Percentiles rank a stretch among this genome's conserved stretches.
Conservation (phyloP, 2,888 invertebrate genomes). For the Metellina segmentata region DNA sequence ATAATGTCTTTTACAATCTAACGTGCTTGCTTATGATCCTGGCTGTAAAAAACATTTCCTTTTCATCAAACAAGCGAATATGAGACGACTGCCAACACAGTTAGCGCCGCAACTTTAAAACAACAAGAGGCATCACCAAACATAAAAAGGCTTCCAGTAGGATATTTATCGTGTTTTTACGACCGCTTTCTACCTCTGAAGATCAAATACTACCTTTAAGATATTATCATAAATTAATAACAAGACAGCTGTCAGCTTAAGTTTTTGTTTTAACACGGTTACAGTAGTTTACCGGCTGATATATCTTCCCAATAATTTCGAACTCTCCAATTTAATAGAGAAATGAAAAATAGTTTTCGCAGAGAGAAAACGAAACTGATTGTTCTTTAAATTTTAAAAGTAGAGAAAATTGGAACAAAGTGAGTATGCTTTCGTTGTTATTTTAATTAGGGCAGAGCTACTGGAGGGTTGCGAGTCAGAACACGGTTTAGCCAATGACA, state of each 20-base stretch:
- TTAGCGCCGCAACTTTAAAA: not conserved
- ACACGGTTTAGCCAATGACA: too few species aligned
- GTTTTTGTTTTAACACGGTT: not conserved
- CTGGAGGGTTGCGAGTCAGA: too few species aligned
- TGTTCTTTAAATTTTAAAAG: too few species aligned
- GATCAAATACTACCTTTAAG: not conserved
- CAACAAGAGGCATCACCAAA: not conserved
- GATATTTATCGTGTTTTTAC: constrained; percentile 14
- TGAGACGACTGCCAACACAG: not conserved
- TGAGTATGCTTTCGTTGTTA: too few species aligned
- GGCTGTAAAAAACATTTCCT: not conserved
- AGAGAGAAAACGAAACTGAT: too few species aligned
- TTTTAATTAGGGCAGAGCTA: too few species aligned
- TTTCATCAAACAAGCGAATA: not conserved
- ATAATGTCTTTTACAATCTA: not conserved
- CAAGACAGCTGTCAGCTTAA: constrained; percentile 32
- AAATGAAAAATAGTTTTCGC: too few species aligned
- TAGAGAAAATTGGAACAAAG: too few species aligned
- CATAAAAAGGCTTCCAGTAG: not conserved
- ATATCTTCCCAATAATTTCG: not conserved
- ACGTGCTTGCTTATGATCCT: not conserved
- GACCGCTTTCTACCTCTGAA: not conserved
- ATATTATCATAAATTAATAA: constrained; percentile 27
- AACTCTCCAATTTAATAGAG: too few species aligned
- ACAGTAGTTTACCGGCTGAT: not conserved